Percentiles rank a stretch among this genome's conserved stretches.
Conservation (phyloP, 1,140 invertebrate species). For the Chymomyza costata region DNA sequence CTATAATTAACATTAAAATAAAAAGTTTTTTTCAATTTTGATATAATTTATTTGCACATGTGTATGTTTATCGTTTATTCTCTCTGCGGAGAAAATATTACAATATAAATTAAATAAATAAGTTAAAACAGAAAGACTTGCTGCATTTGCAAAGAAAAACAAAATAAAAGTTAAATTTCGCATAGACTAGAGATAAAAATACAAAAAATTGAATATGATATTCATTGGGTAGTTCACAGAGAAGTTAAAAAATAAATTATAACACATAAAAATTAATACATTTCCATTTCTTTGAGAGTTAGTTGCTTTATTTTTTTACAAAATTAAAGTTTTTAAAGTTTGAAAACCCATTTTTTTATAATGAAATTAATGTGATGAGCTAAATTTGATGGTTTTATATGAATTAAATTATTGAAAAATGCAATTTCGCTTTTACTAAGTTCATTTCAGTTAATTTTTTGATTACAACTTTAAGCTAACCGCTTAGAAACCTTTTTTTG, state of each 20-base stretch:
- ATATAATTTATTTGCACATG: conserved; percentile 48
- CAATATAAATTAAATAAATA: conserved; percentile 68
- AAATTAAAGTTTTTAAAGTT: too few relatives aligned
- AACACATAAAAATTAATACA: conserved; percentile 7
- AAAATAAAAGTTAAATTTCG: conserved; percentile 23
- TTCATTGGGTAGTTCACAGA: conserved; percentile 17
- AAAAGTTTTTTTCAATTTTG: conserved; percentile 19
- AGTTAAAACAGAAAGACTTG: conserved; percentile 60
- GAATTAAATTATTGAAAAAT: conserved; percentile 56
- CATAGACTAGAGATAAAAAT: conserved; percentile 40
- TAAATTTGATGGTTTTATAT: conserved; percentile 28
- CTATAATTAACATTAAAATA: too few relatives aligned
- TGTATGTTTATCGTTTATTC: conserved; percentile 34
- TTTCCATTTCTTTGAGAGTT: conserved; percentile 30
- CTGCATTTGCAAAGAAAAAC: conserved; percentile 24
- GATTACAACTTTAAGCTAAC: too few relatives aligned
- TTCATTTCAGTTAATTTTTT: conserved; percentile 28
- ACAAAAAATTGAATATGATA: conserved; percentile 24
- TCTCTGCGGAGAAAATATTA: too few relatives aligned
- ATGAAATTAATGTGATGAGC: conserved; percentile 18
- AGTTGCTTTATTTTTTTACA: too few relatives aligned
- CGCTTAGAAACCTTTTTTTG: conserved; percentile 23
- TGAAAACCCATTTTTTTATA: too few relatives aligned
- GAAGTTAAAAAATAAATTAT: conserved; percentile 14
- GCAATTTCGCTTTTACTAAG: too few relatives aligned